Base-by-base conservation (phyloP, 1,140 invertebrate species). In the Argopecten irradians region DNA sequence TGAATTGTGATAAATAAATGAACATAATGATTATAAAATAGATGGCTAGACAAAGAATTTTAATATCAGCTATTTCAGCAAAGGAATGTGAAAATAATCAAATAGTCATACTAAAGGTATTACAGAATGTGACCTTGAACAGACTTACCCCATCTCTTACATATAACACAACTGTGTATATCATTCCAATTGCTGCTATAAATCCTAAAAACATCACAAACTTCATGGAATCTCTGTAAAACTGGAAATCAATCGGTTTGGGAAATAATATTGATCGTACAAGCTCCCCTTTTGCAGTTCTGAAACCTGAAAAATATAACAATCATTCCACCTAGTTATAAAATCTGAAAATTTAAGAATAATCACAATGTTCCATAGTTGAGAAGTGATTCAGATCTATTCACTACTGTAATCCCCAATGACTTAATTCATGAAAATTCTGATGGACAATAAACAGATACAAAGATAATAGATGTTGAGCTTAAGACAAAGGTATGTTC, bases 251-350 rank as follows among this genome's bases (percentile, higher is more conserved):
- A 0, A 98, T 97, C 5, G 98, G 98, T 88, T 98, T 98, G 0
- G 98, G 98, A 94, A 98, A 99, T 96, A 99, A 96, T 89, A 99
- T 99, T 43, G 98, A 98, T 90, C 98, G 97, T 1, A 99, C 97
- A 22, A 99, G 96, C 90, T 97, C 97, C 88, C 98, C 98, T 95
- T 99, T 99, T 13, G 97, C 97, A 7, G 98, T 99, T 89, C 97
- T 97, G 94, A 98, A 99, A 19, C 98, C 98, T 82, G 97, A 28
- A 92, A 86, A 16, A 35, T 41, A 39, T 1, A 82, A 36, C 86
- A 87, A 34, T 35, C 35, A 85, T n/a, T n/a, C 14, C n/a, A n/a
- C n/a, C n/a, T n/a, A n/a, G n/a, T n/a, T n/a, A n/a, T 19, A 14
- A 84, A 14, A 84, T 33, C 16, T 33, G 33, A 14, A 33, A 16